Evolutionary conservation across 2,797 vertebrate species (phyloP).

Genomic region (Threskiornis aethiopicus): DNA sequence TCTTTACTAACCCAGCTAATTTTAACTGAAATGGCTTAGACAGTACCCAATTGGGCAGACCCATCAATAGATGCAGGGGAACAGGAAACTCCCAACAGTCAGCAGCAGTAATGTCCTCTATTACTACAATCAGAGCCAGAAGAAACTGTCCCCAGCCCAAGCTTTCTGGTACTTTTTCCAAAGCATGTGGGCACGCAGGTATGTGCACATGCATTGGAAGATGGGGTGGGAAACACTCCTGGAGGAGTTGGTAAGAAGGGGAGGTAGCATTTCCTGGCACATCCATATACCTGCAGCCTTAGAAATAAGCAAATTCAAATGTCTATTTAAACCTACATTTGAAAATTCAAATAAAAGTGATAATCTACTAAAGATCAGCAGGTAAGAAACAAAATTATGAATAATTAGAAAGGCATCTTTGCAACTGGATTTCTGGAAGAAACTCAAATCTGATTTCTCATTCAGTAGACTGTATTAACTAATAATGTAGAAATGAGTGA

Average conservation of each 20-base stretch:
- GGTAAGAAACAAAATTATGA: background rate
- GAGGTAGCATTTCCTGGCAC: background rate
- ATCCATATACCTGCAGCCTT: background rate
- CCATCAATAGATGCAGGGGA: background rate
- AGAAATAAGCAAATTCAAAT: background rate
- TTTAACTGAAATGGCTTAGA: background rate
- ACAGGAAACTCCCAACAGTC: background rate
- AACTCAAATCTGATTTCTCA: background rate
- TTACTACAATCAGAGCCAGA: background rate
- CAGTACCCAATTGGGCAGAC: background rate
- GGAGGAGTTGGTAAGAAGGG: background rate
- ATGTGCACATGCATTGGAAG: background rate
- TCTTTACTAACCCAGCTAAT: background rate
- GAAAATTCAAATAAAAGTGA: background rate
- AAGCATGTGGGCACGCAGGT: background rate
- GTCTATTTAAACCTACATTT: background rate
- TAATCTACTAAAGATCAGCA: background rate
- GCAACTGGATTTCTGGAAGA: background rate
- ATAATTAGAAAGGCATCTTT: background rate
- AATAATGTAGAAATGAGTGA: constrained; percentile 16
- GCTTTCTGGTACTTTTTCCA: background rate
- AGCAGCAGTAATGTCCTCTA: background rate
- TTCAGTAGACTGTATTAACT: background rate
- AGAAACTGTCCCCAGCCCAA: background rate
- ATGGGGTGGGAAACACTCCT: background rate